Conservation (phyloP, 2,888 invertebrate genomes). For the Eupithecia vulgata region DNA sequence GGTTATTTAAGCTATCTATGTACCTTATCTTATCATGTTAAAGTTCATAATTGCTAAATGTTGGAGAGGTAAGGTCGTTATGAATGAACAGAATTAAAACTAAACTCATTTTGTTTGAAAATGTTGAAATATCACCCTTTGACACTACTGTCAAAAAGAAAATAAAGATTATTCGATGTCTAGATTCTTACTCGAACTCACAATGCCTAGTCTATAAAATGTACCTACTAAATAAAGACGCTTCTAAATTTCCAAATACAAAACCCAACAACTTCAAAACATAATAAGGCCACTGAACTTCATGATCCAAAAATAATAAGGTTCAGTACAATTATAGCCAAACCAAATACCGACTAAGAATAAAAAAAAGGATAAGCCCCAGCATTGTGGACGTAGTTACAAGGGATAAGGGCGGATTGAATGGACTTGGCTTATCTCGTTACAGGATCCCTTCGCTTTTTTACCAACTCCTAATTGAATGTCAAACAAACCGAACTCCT, state of each 20-base stretch:
- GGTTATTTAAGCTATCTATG: background rate
- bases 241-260: background rate
- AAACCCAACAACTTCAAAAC: background rate
- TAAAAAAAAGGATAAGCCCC: slow-evolving; percentile 40
- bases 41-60: background rate
- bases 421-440: slow-evolving; percentile 46
- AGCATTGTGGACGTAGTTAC: slow-evolving; percentile 45
- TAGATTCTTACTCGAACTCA: background rate
- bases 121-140: background rate
- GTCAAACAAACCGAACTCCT: slow-evolving; percentile 44
- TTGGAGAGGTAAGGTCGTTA: too few relatives aligned
- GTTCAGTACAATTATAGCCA: slow-evolving; percentile 35
- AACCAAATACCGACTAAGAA: slow-evolving; percentile 39
- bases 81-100: background rate
- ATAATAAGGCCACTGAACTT: background rate
- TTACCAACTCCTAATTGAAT: slow-evolving; percentile 47
- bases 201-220: background rate
- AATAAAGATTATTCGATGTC: background rate
- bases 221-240: background rate
- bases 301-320: slow-evolving; percentile 24
- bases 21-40: background rate
- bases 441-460: slow-evolving; percentile 42
- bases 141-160: background rate
- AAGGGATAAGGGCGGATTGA: slow-evolving; percentile 47
- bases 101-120: background rate